Base-by-base conservation (phyloP, 2,797 vertebrate species). In the Pristis pectinata region DNA sequence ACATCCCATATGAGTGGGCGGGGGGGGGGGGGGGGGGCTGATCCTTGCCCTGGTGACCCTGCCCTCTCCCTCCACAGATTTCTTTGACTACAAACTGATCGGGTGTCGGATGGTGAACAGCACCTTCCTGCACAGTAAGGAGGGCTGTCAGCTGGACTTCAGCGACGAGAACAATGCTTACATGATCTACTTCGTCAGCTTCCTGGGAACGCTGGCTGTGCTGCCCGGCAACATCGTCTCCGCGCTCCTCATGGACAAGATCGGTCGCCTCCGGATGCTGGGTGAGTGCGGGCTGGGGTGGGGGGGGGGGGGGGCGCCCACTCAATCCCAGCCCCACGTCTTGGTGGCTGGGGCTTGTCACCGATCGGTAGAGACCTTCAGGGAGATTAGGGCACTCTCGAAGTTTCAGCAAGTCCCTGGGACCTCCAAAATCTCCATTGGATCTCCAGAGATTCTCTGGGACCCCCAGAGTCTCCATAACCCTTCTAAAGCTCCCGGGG, bases 131-230 rank as follows among this genome's bases (percentile, higher is more conserved):
- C 99, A 99, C 97, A 99, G 98, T 97, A 99, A 99, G 95, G 99
- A 99, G 95, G 99, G 99, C 95, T 99, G 99, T 95, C 98, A 98
- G 95, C 97, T 99, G 70, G 99, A 99, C 72, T 97, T 99, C 95
- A 98, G 98, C 0, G 98, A 99, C 0, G 99, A 99, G 2, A 99
- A 99, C 97, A 99, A 98, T 0, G 99, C 99, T 96, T 99, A 99
- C 97, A 99, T 99, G 99, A 98, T 99, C 95, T 99, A 99, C 96
- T 99, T 99, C 0, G 98, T 99, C 97, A 99, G 98, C 95, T 99
- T 99, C 97, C 95, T 99, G 95, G 99, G 99, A 95, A 99, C 99
- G 2, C 96, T 99, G 97, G 99, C 99, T 0, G 99, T 99, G 95
- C 97, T 99, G 93, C 99, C 99, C 0, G 99, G 99, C 11, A 99